A percentile compares a stretch with the other conserved stretches of the same genome.
phyloP scores from a whole-genome alignment of 2,797 vertebrate species.

The Catostomus latipinnis region DNA sequence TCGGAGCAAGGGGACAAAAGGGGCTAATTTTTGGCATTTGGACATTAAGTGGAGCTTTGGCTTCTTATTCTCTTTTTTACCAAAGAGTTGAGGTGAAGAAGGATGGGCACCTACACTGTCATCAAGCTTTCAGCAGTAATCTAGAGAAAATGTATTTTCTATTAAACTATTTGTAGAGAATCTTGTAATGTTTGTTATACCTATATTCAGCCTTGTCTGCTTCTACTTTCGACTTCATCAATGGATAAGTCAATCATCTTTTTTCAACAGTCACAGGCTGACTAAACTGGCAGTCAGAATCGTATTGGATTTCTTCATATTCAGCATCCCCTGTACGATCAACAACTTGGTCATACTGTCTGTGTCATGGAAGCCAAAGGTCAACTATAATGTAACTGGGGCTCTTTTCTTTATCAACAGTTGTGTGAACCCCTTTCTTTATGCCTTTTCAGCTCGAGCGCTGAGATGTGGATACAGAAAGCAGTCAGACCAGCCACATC shows the following conservation, averaged over 20 bases:
- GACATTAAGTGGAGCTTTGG: slow-evolving; percentile 46
- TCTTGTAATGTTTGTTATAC: slow-evolving; percentile 44
- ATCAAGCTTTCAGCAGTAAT: background rate
- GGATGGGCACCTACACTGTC: background rate
- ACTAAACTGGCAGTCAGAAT: slow-evolving; percentile 58
- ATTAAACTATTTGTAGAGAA: slow-evolving; percentile 42
- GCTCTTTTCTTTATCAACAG: slow-evolving; percentile 60
- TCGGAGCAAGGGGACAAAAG: slow-evolving; percentile 41
- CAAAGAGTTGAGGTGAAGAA: background rate
- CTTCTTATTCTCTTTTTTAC: slow-evolving; percentile 25
- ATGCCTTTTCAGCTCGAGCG: slow-evolving; percentile 52
- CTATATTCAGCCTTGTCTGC: slow-evolving; percentile 40
- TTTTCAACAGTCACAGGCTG: slow-evolving; percentile 41
- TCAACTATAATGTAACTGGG: background rate
- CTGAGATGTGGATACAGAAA: background rate
- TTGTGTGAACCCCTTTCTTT: slow-evolving; percentile 61
- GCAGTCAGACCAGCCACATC: background rate
- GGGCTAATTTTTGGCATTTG: slow-evolving; percentile 52
- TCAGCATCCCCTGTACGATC: slow-evolving; percentile 42
- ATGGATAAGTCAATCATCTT: slow-evolving; percentile 50
- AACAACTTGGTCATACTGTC: slow-evolving; percentile 40
- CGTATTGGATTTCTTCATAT: slow-evolving; percentile 57
- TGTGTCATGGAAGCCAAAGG: background rate
- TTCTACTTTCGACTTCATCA: slow-evolving; percentile 57
- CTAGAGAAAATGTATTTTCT: background rate